These are phyloP conservation scores for Heterodera carotae DNA, from an alignment of 1,140 invertebrate genomes.

Conservation along the genomic window DNA sequence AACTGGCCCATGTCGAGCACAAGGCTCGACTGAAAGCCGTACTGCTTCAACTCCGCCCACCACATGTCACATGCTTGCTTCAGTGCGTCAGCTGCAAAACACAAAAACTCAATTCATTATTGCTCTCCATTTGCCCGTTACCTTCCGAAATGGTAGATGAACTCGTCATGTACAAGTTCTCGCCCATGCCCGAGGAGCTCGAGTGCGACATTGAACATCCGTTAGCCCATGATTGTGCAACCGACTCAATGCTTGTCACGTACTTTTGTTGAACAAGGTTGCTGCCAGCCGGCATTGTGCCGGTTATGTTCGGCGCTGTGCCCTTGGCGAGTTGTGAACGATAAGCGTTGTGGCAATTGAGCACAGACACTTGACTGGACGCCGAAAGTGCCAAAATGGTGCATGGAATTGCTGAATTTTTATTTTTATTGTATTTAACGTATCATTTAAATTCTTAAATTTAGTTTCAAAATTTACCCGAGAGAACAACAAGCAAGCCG, in stretches of 20 bases:
- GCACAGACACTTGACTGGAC: too few relatives aligned
- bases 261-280: conserved; percentile 11
- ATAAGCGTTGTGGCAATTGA: neutral
- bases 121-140: neutral
- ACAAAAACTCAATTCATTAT: neutral
- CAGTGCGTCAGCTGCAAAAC: conserved; percentile 20
- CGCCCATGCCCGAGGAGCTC: neutral
- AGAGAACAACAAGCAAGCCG: too few relatives aligned
- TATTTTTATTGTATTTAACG: too few relatives aligned
- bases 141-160: neutral
- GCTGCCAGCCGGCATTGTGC: conserved; percentile 1
- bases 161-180: conserved; percentile 10
- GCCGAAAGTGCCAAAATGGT: too few relatives aligned
- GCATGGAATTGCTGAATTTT: too few relatives aligned
- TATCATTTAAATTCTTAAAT: too few relatives aligned
- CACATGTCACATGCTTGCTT: conserved; percentile 6
- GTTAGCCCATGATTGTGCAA: conserved; percentile 8
- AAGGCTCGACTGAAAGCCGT: conserved; percentile 11
- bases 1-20: conserved; percentile 6
- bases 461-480: too few relatives aligned
- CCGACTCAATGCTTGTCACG: neutral
- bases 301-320: conserved; percentile 1
- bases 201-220: conserved; percentile 15
- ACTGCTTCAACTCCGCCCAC: conserved; percentile 18
- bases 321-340: conserved; percentile 6